Evolutionary conservation across 2,888 invertebrate genomes (phyloP), one percentile per base, ranked within the genome.

Genomic region (Vesta saturnalis): DNA sequence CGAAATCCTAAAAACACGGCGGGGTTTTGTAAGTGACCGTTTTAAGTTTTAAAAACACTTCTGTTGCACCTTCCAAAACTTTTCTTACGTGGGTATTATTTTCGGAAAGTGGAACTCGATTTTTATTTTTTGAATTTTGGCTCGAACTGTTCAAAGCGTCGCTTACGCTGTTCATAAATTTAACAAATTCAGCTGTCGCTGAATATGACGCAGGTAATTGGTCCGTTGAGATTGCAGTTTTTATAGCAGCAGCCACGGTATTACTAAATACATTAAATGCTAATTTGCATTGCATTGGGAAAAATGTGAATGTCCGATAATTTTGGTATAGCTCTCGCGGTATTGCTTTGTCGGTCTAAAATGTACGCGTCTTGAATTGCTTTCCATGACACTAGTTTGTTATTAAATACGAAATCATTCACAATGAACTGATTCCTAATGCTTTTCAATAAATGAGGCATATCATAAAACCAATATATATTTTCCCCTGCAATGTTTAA

Each of bases 381-480:
- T 4, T 30, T 35, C 30, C 39, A 60, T 1, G 30, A 43, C n/a
- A 60, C 30, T 21, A 10, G 19, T 12, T 22, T 12, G 14, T 52
- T 30, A 30, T 12, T 12, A 73, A 63, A 74, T 75, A 16, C 14
- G 16, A 47, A 59, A 18, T 63, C 57, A 56, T 57, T 23, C 2
- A n/a, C 43, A 4, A 56, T 47, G n/a, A 63, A 57, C 39, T 63
- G 35, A 63, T 63, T 63, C 12, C 46, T 19, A 10, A 63, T 12
- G 14, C 57, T 47, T 47, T 63, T 57, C 10, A 63, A 18, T 10
- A 58, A 18, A 47, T 64, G 52, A 6, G 59, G 64, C 14, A 59
- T 19, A 52, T 64, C 58, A 35, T 59, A 64, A 46, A 64, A 46
- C 3, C 22, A 46, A 58, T 49, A 64, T 12, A 64, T 58, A 14